phyloP scores from a whole-genome alignment of 2,113 vertebrate species.

The Cichladusa arquata region DNA sequence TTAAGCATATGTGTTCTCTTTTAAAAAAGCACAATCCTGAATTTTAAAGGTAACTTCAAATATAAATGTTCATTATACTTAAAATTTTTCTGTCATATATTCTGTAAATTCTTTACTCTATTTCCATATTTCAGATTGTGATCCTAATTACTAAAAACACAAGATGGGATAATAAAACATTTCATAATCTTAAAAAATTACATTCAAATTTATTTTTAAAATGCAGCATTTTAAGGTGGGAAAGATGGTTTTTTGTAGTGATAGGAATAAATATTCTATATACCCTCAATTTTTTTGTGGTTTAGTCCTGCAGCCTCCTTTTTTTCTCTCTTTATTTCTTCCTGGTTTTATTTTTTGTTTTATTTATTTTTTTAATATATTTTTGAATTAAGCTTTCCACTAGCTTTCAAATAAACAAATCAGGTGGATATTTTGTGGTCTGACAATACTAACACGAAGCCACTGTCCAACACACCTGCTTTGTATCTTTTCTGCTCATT shows the following conservation, averaged over 20 bases:
- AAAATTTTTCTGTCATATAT: neutral
- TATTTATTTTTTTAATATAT: neutral
- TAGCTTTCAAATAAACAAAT: neutral
- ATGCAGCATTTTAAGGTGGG: neutral
- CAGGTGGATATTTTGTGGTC: neutral
- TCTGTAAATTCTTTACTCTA: neutral
- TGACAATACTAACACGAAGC: neutral
- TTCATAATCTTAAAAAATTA: neutral
- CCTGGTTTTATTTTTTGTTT: neutral
- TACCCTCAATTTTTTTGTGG: accelerated
- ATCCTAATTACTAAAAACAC: neutral
- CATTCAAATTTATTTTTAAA: neutral
- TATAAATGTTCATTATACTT: neutral
- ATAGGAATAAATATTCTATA: neutral
- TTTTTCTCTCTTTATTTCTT: neutral
- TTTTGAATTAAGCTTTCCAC: neutral
- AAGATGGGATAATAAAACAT: neutral
- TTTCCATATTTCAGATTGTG: neutral
- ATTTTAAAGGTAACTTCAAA: neutral
- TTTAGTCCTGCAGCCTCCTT: neutral
- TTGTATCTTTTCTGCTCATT: neutral
- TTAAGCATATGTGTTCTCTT: neutral
- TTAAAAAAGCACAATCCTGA: neutral
- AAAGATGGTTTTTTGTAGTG: neutral
- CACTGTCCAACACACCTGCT: neutral